These are phyloP conservation scores for Bemisia tabaci DNA, from an alignment of 1,140 invertebrate genomes.

Conservation along the genomic window DNA sequence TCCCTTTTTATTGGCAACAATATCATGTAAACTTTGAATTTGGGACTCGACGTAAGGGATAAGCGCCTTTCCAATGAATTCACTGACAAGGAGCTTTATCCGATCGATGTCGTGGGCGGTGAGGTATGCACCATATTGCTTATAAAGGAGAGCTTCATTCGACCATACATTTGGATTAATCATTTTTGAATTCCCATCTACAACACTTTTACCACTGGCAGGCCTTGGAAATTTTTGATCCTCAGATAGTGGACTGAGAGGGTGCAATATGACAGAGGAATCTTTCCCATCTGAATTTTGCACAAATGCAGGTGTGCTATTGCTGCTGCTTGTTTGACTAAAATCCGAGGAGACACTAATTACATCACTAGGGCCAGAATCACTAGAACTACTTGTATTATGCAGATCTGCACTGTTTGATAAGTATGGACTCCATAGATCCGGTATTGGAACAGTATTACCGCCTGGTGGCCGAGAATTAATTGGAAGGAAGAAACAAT, in stretches of 20 bases:
- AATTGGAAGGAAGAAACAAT: conserved; percentile 76
- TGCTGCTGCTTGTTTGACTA: not conserved
- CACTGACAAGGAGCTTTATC: conserved; percentile 69
- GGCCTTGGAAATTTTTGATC: not conserved
- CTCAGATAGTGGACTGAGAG: conserved; percentile 25
- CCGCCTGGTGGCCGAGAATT: conserved; percentile 56
- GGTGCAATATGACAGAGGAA: conserved; percentile 22
- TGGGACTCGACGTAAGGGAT: conserved; percentile 82
- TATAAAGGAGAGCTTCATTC: not conserved
- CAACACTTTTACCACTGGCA: not conserved
- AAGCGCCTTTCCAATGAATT: conserved; percentile 73
- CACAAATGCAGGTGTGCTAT: not conserved
- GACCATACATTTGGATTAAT: not conserved
- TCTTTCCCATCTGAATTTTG: not conserved
- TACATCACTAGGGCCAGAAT: not conserved
- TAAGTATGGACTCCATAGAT: conserved; percentile 73
- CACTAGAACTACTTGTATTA: not conserved
- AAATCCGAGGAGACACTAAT: not conserved
- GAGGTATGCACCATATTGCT: conserved; percentile 51
- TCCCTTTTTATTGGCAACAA: conserved; percentile 75
- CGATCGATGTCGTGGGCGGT: conserved; percentile 69
- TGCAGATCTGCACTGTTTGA: conserved; percentile 21
- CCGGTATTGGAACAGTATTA: conserved; percentile 44
- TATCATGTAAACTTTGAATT: conserved; percentile 67
- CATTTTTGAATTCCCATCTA: not conserved